These are phyloP conservation scores for Burhinus oedicnemus DNA, from an alignment of 2,113 vertebrate species.

Conservation along the genomic window DNA sequence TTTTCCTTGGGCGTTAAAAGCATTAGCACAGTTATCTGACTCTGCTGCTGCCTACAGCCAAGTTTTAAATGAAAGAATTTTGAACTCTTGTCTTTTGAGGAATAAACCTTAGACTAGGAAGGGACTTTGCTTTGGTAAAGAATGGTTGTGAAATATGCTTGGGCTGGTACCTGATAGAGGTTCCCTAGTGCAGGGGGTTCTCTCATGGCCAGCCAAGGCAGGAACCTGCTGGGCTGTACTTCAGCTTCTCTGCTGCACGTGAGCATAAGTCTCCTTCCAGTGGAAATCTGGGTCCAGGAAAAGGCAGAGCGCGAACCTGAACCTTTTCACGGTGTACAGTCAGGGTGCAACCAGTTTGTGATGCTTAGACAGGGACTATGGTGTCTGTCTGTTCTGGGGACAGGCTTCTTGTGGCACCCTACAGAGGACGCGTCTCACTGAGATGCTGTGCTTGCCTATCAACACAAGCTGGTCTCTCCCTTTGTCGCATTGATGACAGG, in stretches of 20 bases:
- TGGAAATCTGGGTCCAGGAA: neutral
- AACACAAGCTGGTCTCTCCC: neutral
- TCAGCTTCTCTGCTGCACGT: neutral
- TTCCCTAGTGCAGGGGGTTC: neutral
- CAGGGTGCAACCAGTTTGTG: neutral
- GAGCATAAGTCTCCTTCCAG: neutral
- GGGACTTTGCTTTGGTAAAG: neutral
- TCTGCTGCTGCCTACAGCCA: neutral
- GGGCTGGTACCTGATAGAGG: neutral
- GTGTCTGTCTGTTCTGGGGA: neutral
- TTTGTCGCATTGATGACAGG: neutral
- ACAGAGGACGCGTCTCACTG: neutral
- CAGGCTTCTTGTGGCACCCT: neutral
- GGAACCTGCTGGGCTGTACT: neutral
- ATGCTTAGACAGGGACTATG: neutral
- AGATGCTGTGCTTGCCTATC: neutral
- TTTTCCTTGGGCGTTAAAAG: neutral
- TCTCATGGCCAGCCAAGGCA: neutral
- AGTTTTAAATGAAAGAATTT: neutral
- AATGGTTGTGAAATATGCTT: neutral
- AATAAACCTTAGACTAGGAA: neutral
- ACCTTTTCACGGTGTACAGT: neutral
- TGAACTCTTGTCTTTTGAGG: neutral
- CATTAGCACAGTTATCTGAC: neutral
- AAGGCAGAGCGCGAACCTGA: fast-evolving